Evolutionary conservation across 2,888 invertebrate genomes (phyloP), one percentile per base, ranked within the genome.

Genomic region (Tyria jacobaeae): DNA sequence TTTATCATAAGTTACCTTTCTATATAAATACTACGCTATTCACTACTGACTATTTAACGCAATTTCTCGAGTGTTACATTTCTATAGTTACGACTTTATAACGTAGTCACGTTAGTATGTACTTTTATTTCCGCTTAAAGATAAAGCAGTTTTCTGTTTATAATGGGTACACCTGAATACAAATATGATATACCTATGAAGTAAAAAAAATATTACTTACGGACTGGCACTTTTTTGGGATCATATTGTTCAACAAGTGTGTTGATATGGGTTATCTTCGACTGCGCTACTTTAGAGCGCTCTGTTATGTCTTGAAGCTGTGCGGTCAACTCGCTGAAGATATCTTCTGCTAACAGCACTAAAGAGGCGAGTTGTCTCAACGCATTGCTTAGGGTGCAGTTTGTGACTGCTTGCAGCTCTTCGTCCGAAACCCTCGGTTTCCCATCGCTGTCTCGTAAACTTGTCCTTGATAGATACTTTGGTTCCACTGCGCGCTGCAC

Each of bases 161-260:
- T 51, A 34, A 37, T 3, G n/a, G 21, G 4, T 6, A 15, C n/a
- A n/a, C n/a, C n/a, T 57, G 39, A n/a, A 31, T 0, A 27, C 9
- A 17, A 41, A 0, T 49, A 35, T 31, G 54, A 62, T 57, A 66
- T 39, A 66, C 39, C 44, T 24, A 64, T 66, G n/a, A n/a, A n/a
- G n/a, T n/a, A n/a, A 70, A 58, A 70, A 73, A 73, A 37, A 9
- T 58, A 68, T 58, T 94, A 98, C 98, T 98, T 95, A 98, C 98
- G 98, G 95, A 98, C 98, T 96, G 97, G 96, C 87, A 98, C 97
- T 91, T 96, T 96, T 95, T 97, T 98, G 66, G 98, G 98, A 91
- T 98, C 97, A 91, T 96, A 96, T 71, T 94, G 94, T 81, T 95
- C 95, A 80, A 97, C 96, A 81, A 95, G 95, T 76, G 95, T 95